Percentiles rank a stretch among this genome's conserved stretches.
Conservation (phyloP, 2,797 vertebrate species). For the Falco peregrinus region DNA sequence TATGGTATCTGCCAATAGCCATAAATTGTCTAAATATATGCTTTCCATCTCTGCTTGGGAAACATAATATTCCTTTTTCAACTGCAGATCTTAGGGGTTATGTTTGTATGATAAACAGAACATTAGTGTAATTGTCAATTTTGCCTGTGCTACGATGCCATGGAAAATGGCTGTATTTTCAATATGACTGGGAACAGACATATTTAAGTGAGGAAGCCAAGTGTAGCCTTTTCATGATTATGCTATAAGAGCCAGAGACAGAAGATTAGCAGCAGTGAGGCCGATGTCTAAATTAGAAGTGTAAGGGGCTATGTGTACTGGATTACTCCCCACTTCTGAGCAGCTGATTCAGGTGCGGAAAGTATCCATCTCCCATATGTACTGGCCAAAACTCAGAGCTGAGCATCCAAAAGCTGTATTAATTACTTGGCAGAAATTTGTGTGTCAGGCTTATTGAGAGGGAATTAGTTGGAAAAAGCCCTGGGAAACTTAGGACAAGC, state of each 20-base stretch:
- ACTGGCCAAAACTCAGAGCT: background rate
- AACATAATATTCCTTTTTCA: background rate
- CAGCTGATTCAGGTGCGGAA: background rate
- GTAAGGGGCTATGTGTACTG: background rate
- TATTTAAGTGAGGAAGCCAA: slow-evolving; percentile 20
- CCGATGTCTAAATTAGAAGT: background rate
- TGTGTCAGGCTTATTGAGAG: background rate
- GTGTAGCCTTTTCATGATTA: background rate
- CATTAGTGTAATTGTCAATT: background rate
- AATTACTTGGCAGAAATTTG: background rate
- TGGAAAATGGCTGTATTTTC: slow-evolving; percentile 8
- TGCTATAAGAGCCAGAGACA: background rate
- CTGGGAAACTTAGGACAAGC: background rate
- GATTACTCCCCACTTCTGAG: background rate
- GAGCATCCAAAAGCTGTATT: background rate
- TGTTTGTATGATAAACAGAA: background rate
- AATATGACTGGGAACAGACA: background rate
- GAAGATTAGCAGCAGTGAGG: background rate
- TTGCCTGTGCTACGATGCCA: background rate
- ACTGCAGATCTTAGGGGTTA: background rate
- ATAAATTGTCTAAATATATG: background rate
- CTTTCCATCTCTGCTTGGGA: background rate
- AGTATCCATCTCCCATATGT: background rate
- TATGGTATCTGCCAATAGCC: background rate
- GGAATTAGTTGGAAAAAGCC: background rate